phyloP scores from a whole-genome alignment of 2,797 vertebrate genomes.

The Prionace glauca region DNA sequence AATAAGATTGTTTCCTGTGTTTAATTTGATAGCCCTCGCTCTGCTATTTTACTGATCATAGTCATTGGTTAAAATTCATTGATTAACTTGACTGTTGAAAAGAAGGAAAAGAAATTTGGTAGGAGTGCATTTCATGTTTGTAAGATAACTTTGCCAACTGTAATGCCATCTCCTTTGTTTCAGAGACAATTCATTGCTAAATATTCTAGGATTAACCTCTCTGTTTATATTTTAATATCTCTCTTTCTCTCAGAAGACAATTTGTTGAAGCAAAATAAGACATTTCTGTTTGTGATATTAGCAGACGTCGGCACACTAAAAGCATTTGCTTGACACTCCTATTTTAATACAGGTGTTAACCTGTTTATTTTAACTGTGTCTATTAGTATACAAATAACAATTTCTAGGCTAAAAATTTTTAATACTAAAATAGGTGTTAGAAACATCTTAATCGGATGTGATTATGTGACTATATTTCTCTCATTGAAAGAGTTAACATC shows the following conservation, averaged over 20 bases:
- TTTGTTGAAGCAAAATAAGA: neutral
- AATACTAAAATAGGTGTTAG: constrained; percentile 30
- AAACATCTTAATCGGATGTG: constrained; percentile 29
- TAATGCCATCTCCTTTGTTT: neutral
- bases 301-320: constrained; percentile 11
- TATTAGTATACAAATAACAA: constrained; percentile 29
- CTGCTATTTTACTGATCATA: neutral
- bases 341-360: constrained; percentile 16
- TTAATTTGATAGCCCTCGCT: neutral
- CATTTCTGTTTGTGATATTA: constrained; percentile 26
- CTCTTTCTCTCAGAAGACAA: neutral
- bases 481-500: constrained; percentile 35
- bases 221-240: constrained; percentile 12
- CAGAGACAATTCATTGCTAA: neutral
- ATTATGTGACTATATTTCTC: constrained; percentile 28
- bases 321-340: constrained; percentile 25
- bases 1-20: neutral
- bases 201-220: neutral
- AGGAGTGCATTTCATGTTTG: neutral
- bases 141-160: neutral
- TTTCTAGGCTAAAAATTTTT: constrained; percentile 25
- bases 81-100: neutral
- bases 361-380: constrained; percentile 27
- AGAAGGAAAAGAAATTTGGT: neutral
- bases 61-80: neutral